Evolutionary conservation across 2,888 invertebrate species (phyloP).

Genomic region (Caenorhabditis macrosperma): DNA sequence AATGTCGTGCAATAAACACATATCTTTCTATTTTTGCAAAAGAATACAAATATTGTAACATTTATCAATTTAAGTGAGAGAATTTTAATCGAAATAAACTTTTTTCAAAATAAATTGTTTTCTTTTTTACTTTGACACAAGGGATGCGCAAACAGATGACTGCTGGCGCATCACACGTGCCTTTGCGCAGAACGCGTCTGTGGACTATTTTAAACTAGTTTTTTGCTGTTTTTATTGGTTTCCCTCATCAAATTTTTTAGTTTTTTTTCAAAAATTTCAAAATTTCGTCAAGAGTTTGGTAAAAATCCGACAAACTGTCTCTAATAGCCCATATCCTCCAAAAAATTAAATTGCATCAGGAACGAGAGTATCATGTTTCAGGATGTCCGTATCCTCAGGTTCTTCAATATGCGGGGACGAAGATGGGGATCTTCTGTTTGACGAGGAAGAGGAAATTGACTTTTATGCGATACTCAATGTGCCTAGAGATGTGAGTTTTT

Average conservation of each 20-base stretch:
- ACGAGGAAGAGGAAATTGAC: slow-evolving; percentile 76
- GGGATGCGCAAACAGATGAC: background rate
- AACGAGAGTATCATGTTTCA: background rate
- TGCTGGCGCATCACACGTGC: background rate
- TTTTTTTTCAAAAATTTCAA: background rate
- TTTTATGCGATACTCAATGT: slow-evolving; percentile 79
- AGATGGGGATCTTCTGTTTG: slow-evolving; percentile 66
- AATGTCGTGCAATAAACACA: slow-evolving; percentile 47
- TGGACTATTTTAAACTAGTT: background rate
- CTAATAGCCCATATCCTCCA: no score
- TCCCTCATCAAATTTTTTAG: background rate
- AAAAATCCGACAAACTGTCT: no score
- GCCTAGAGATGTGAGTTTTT: slow-evolving; percentile 72
- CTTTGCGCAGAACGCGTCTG: background rate
- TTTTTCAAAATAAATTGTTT: no score
- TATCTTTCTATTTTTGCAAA: slow-evolving; percentile 32
- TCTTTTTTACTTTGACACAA: background rate
- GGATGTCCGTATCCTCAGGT: slow-evolving; percentile 70
- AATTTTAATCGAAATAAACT: no score
- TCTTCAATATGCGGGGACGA: slow-evolving; percentile 69
- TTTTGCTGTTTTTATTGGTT: background rate
- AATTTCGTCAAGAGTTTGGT: background rate
- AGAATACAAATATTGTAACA: background rate
- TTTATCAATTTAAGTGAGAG: background rate
- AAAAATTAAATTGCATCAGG: slow-evolving; percentile 28